Evolutionary conservation across 2,113 vertebrate genomes (phyloP).

Genomic region (Gorilla gorilla): DNA sequence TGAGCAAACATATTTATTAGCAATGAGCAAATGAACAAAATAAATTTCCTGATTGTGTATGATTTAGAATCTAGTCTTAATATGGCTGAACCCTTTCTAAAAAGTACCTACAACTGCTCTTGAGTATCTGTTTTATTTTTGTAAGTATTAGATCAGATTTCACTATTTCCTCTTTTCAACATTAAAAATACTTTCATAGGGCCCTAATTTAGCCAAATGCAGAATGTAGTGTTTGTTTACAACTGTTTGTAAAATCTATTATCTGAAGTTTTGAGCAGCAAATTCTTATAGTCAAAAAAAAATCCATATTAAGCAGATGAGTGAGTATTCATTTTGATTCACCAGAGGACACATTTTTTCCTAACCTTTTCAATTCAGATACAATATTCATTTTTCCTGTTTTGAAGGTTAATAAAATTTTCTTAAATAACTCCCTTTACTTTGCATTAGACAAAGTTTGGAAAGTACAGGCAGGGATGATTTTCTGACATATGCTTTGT

Average conservation of each 20-base stretch:
- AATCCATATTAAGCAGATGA: neutral
- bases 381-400: neutral
- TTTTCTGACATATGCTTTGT: neutral
- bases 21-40: neutral
- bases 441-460: neutral
- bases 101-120: neutral
- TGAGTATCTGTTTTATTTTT: neutral
- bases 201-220: neutral
- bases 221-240: neutral
- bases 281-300: neutral
- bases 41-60: neutral
- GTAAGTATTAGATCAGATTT: neutral
- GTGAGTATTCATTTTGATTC: neutral
- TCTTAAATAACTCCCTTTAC: neutral
- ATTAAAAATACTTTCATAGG: neutral
- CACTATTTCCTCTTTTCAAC: neutral
- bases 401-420: constrained; percentile 24
- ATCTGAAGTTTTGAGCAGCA: neutral
- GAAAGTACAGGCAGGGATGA: neutral
- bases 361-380: constrained; percentile 5
- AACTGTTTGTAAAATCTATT: neutral
- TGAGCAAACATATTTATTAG: neutral
- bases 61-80: neutral
- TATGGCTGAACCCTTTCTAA: neutral
- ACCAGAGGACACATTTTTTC: neutral